Conservation (phyloP, 2,888 invertebrate species). For the Noctua janthe region DNA sequence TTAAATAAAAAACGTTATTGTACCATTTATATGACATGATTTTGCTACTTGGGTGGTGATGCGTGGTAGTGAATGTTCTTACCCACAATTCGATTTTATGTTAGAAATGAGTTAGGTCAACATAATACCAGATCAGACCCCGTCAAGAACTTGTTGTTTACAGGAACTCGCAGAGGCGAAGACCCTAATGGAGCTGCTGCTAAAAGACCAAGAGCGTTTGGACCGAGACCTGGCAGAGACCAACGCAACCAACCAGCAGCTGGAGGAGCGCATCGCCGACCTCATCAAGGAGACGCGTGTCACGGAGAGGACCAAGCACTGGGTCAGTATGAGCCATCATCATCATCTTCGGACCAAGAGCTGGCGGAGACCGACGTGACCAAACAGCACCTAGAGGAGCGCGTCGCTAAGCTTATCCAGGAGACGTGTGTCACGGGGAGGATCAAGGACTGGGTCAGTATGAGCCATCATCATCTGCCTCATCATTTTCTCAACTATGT, state of each 20-base stretch:
- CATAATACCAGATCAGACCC: neutral
- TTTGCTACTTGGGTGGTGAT: too few species aligned
- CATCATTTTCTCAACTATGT: too few species aligned
- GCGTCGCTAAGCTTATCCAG: constrained; percentile 79
- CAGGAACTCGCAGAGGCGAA: constrained; percentile 83
- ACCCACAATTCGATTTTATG: neutral
- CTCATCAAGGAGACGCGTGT: constrained; percentile 80
- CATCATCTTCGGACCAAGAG: constrained; percentile 73
- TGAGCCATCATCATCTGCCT: neutral
- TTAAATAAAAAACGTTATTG: too few species aligned
- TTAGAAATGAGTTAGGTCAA: neutral
- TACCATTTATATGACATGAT: too few species aligned
- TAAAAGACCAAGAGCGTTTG: constrained; percentile 79
- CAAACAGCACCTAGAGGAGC: constrained; percentile 78
- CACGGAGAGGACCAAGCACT: constrained; percentile 82
- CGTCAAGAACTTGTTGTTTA: neutral
- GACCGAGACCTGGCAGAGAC: constrained; percentile 77
- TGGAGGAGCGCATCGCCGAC: constrained; percentile 83
- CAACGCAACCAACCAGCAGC: constrained; percentile 74
- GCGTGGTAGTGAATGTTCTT: neutral
- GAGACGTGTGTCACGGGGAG: constrained; percentile 80
- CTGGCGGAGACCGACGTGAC: constrained; percentile 70
- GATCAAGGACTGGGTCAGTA: constrained; percentile 84
- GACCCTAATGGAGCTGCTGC: constrained; percentile 74
- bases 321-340: constrained; percentile 74